Evolutionary conservation across 2,888 invertebrate species (phyloP).

Genomic region (Meiosimyza decipiens): DNA sequence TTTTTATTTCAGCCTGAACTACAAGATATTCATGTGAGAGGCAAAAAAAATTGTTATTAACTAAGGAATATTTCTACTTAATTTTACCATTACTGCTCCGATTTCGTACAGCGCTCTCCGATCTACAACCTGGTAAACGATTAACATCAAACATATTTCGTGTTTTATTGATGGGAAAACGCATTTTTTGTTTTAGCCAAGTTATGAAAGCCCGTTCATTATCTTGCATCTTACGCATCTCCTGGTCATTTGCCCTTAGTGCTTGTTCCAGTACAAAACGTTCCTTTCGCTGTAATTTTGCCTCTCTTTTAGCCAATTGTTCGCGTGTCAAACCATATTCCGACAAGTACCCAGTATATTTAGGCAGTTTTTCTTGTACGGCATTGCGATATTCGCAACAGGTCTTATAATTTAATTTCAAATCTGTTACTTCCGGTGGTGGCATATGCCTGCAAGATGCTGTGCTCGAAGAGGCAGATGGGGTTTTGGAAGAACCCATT

Average conservation of each 20-base stretch:
- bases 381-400: slow-evolving; percentile 66
- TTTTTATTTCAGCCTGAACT: neutral
- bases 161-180: slow-evolving; percentile 64
- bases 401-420: slow-evolving; percentile 63
- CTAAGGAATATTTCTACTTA: slow-evolving; percentile 22
- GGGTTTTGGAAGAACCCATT: neutral
- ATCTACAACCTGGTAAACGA: too few species aligned
- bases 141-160: slow-evolving; percentile 66
- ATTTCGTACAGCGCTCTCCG: slow-evolving; percentile 40
- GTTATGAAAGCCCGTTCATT: slow-evolving; percentile 70
- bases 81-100: slow-evolving; percentile 44
- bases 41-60: neutral
- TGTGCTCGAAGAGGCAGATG: neutral
- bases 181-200: slow-evolving; percentile 69
- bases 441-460: slow-evolving; percentile 32
- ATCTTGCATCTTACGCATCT: slow-evolving; percentile 67
- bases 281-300: slow-evolving; percentile 60
- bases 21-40: neutral
- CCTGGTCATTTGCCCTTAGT: slow-evolving; percentile 65
- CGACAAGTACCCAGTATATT: slow-evolving; percentile 69
- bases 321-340: slow-evolving; percentile 69
- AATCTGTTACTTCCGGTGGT: slow-evolving; percentile 50
- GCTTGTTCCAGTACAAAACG: slow-evolving; percentile 56
- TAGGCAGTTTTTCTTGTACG: slow-evolving; percentile 66
- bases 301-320: slow-evolving; percentile 67